Evolutionary conservation across 1,140 invertebrate genomes (phyloP).

Genomic region (Vanessa tameamea): DNA sequence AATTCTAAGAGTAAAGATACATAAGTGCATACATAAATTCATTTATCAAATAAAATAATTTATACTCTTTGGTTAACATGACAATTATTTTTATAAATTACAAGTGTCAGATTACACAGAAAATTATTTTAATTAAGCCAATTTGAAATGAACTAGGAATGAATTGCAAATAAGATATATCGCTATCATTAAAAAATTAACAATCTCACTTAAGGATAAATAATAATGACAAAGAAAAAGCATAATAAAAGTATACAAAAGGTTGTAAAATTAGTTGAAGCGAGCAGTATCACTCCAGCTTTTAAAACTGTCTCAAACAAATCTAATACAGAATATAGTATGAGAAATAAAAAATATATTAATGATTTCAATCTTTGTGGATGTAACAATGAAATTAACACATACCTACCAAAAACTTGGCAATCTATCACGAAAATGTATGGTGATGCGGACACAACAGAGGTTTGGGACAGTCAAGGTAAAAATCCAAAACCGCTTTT

Average conservation of each 20-base stretch:
- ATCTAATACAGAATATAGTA: conserved; percentile 19
- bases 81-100: too few relatives aligned
- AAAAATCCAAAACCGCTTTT: neutral
- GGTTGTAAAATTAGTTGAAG: conserved; percentile 13
- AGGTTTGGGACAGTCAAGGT: conserved; percentile 9
- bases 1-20: too few relatives aligned
- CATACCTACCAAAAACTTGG: conserved; percentile 14
- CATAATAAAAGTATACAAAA: conserved; percentile 24
- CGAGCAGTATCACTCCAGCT: conserved; percentile 8
- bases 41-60: too few relatives aligned
- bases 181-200: too few relatives aligned
- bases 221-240: conserved; percentile 16
- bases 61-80: too few relatives aligned
- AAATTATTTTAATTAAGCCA: too few relatives aligned
- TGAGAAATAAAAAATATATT: conserved; percentile 6
- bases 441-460: conserved; percentile 22
- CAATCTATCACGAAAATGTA: conserved; percentile 26
- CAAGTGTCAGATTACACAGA: too few relatives aligned
- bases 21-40: too few relatives aligned
- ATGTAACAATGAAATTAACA: neutral
- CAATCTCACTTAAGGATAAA: too few relatives aligned
- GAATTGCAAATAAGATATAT: too few relatives aligned
- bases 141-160: too few relatives aligned
- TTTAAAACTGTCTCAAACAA: conserved; percentile 26
- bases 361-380: conserved; percentile 6